A percentile compares a stretch with the other conserved stretches of the same genome.
Conservation (phyloP, 2,888 invertebrate species). For the Cantharis nigra region DNA sequence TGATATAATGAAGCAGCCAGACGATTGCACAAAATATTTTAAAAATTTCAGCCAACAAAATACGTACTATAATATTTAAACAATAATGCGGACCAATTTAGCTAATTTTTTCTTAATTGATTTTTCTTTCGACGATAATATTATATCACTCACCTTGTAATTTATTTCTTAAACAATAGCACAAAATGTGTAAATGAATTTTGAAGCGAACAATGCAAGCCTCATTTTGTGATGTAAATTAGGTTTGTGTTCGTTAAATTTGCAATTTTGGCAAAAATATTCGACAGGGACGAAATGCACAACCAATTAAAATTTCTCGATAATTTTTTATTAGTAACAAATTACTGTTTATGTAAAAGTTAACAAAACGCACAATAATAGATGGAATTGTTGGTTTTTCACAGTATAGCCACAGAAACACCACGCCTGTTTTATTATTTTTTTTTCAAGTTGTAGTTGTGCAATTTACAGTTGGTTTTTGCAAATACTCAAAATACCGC, state of each 20-base stretch:
- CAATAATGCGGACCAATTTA: slow-evolving; percentile 6
- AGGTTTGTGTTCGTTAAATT: background rate
- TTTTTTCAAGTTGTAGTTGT: background rate
- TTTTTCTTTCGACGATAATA: slow-evolving; percentile 23
- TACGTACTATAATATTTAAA: background rate
- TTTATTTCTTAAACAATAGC: background rate
- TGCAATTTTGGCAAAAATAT: background rate
- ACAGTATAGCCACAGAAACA: background rate
- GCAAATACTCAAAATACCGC: slow-evolving; percentile 49
- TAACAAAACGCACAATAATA: background rate
- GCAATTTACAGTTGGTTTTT: background rate
- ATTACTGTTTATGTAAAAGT: background rate
- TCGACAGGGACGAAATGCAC: background rate
- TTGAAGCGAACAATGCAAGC: background rate
- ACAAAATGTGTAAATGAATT: background rate
- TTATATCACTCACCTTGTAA: slow-evolving; percentile 1
- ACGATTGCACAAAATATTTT: slow-evolving; percentile 37
- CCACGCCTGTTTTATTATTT: background rate
- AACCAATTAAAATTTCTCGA: background rate
- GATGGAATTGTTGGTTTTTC: background rate
- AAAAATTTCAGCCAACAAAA: slow-evolving; percentile 20
- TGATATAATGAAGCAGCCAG: slow-evolving; percentile 34
- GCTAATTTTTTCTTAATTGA: slow-evolving; percentile 25
- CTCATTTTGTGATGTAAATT: background rate
- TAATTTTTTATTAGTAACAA: background rate